Evolutionary conservation across 2,113 vertebrate species (phyloP).

Genomic region (Hirundichthys speculiger): DNA sequence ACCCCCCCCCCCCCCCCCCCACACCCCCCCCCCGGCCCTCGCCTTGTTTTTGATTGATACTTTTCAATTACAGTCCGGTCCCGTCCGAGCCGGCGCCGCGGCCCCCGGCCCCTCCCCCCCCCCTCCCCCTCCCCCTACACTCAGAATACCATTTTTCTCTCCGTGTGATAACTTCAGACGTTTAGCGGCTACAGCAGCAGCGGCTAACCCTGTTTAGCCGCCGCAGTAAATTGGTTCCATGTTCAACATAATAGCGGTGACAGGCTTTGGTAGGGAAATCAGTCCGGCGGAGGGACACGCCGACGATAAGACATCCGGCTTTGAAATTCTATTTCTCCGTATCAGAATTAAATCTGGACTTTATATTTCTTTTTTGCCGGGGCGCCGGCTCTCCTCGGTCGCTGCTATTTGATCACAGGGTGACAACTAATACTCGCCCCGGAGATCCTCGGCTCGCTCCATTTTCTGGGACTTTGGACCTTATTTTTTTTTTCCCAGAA

Average conservation of each 20-base stretch:
- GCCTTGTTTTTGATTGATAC: constrained; percentile 99
- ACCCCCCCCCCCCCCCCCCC: constrained; percentile 76
- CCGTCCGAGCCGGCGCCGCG: constrained; percentile 78
- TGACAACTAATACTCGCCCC: constrained; percentile 93
- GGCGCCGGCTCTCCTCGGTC: constrained; percentile 86
- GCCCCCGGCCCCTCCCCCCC: constrained; percentile 49
- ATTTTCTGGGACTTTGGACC: constrained; percentile 80
- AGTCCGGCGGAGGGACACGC: constrained; percentile 97
- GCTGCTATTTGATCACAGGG: constrained; percentile 89
- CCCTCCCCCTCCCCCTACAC: constrained; percentile 87
- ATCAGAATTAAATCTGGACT: constrained; percentile 99
- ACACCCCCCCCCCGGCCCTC: constrained; percentile 80
- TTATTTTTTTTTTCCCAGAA: constrained; percentile 50
- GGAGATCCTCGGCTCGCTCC: constrained; percentile 82
- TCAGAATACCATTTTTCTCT: constrained; percentile 94
- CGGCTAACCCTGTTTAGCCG: constrained; percentile 95
- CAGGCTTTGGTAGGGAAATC: constrained; percentile 99
- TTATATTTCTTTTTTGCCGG: constrained; percentile 95
- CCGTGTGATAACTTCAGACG: constrained; percentile 95
- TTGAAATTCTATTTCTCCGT: constrained; percentile 99
- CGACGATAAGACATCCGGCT: constrained; percentile 98
- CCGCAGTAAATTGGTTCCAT: constrained; percentile 99
- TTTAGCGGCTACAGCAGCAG: constrained; percentile 94
- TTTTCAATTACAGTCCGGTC: constrained; percentile 98
- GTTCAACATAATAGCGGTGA: constrained; percentile 98